These are phyloP conservation scores for Potamarius usumacintae DNA, from an alignment of 2,113 vertebrate genomes.

Conservation along the genomic window DNA sequence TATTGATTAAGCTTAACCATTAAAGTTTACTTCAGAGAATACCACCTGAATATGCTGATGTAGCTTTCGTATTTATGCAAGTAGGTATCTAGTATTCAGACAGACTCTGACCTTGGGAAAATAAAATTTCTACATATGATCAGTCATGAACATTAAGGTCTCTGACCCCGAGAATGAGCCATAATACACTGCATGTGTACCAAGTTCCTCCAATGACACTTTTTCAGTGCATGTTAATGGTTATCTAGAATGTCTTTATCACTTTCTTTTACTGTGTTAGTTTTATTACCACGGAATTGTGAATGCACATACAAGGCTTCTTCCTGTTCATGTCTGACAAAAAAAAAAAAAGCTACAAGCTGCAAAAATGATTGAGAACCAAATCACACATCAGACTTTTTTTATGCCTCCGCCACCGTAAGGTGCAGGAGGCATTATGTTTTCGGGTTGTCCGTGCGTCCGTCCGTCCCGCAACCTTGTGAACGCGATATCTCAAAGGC, in stretches of 20 bases:
- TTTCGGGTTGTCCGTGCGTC: no score
- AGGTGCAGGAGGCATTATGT: no score
- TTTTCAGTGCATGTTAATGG: slow-evolving; percentile 15
- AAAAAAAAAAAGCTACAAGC: neutral
- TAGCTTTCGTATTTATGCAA: neutral
- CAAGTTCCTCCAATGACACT: neutral
- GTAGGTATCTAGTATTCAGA: neutral
- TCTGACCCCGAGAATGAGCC: neutral
- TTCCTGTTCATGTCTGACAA: neutral
- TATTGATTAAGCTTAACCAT: neutral
- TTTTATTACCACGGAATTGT: neutral
- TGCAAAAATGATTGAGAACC: neutral
- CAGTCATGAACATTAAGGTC: slow-evolving; percentile 23
- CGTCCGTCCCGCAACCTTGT: no score
- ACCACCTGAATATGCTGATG: neutral
- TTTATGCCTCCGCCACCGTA: no score
- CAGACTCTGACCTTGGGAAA: neutral
- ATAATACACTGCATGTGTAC: neutral
- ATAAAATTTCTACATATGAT: neutral
- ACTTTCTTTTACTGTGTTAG: neutral
- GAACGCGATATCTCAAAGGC: no score
- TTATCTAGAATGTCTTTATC: slow-evolving; percentile 5
- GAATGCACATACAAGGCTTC: neutral
- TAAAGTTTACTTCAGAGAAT: neutral
- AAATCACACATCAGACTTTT: neutral